These are phyloP conservation scores for Hestina assimilis DNA, from an alignment of 1,140 invertebrate genomes.

Conservation along the genomic window DNA sequence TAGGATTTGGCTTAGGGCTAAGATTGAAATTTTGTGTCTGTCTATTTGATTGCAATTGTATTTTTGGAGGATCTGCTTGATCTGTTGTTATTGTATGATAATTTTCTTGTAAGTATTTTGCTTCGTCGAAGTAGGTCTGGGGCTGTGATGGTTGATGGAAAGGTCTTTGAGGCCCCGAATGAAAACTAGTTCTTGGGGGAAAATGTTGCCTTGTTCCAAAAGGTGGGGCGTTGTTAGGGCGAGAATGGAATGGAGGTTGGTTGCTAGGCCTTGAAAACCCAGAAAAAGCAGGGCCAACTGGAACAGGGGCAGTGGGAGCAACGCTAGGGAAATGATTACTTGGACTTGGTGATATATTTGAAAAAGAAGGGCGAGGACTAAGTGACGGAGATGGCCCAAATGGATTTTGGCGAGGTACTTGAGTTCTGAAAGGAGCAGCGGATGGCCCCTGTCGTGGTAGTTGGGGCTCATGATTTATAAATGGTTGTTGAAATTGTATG, in stretches of 20 bases:
- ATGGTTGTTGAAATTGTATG: slow-evolving; percentile 75
- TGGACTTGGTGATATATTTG: slow-evolving; percentile 48
- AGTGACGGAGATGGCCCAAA: slow-evolving; percentile 53
- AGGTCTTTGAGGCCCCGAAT: slow-evolving; percentile 69
- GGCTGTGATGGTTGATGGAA: slow-evolving; percentile 59
- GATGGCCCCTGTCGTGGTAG: slow-evolving; percentile 67
- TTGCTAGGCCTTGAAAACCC: slow-evolving; percentile 52
- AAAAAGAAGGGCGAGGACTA: slow-evolving; percentile 43
- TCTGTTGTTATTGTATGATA: slow-evolving; percentile 77
- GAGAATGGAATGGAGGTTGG: slow-evolving; percentile 48
- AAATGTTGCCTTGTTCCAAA: slow-evolving; percentile 57
- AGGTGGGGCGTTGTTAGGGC: slow-evolving; percentile 43
- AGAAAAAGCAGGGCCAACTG: slow-evolving; percentile 45
- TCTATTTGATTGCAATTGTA: slow-evolving; percentile 55
- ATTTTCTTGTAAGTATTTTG: slow-evolving; percentile 77
- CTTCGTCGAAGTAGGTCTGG: slow-evolving; percentile 69
- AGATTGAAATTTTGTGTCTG: slow-evolving; percentile 56
- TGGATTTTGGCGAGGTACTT: slow-evolving; percentile 63
- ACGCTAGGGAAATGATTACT: slow-evolving; percentile 41
- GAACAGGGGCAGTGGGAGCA: slow-evolving; percentile 51
- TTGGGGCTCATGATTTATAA: slow-evolving; percentile 63
- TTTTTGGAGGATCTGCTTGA: slow-evolving; percentile 66
- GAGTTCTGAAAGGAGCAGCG: slow-evolving; percentile 58
- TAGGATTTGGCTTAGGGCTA: slow-evolving; percentile 50
- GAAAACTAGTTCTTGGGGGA: slow-evolving; percentile 58